These are phyloP conservation scores for Odobenus rosmarus DNA, from an alignment of 2,113 vertebrate genomes.

Conservation along the genomic window DNA sequence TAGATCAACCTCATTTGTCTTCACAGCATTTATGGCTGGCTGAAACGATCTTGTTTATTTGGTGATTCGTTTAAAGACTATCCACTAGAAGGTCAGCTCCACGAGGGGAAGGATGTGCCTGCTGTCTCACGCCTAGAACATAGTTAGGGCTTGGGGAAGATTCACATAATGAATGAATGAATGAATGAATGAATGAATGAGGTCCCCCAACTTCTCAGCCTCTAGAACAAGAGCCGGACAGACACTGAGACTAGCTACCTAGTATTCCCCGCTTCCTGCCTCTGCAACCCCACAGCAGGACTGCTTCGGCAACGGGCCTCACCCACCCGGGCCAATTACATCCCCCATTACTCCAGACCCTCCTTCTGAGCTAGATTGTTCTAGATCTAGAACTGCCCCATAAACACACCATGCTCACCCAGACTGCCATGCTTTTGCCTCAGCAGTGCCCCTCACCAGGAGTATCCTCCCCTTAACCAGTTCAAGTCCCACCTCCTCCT, in stretches of 20 bases:
- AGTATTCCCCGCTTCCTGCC: background rate
- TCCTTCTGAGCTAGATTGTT: background rate
- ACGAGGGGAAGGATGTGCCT: background rate
- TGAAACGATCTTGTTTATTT: background rate
- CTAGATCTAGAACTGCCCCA: background rate
- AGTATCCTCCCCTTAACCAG: background rate
- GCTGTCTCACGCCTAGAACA: background rate
- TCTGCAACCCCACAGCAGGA: background rate
- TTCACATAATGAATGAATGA: background rate
- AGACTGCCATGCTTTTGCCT: background rate
- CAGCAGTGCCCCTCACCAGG: background rate
- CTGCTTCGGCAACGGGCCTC: background rate
- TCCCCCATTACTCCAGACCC: background rate
- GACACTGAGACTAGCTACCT: background rate
- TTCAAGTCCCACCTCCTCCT: background rate
- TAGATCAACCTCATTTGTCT: background rate
- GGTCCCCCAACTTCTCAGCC: background rate
- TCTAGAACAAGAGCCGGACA: background rate
- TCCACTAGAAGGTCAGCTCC: background rate
- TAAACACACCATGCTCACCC: background rate
- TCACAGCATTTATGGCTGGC: background rate
- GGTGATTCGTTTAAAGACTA: background rate
- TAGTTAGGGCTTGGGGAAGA: background rate
- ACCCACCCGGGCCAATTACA: background rate
- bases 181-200: background rate